phyloP scores from a whole-genome alignment of 35 echinoderm and acorn worm species.

The Lytechinus pictus region DNA sequence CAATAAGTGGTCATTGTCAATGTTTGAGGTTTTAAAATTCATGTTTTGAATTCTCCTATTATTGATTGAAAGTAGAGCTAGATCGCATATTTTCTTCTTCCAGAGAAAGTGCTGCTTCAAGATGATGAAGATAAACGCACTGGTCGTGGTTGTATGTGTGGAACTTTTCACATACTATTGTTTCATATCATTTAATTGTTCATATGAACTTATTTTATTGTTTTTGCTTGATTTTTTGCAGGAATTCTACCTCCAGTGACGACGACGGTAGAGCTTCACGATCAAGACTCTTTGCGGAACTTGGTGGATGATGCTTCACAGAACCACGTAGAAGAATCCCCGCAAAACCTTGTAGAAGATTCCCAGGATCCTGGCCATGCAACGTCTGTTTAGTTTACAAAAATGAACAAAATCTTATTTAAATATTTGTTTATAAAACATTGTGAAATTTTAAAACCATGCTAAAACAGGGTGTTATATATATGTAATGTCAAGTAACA shows the following conservation, averaged over 20 bases:
- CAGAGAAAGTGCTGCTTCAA: too few relatives aligned
- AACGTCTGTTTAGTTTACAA: constrained; percentile 4
- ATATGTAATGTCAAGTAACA: neutral
- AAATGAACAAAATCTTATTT: neutral
- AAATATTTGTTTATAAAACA: neutral
- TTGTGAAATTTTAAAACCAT: neutral
- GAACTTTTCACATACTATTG: too few relatives aligned
- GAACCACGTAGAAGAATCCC: neutral
- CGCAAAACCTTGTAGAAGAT: neutral
- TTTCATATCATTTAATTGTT: too few relatives aligned
- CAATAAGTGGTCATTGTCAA: too few relatives aligned
- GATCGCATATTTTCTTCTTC: too few relatives aligned
- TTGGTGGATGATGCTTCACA: neutral
- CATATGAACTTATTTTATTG: neutral
- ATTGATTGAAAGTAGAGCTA: too few relatives aligned
- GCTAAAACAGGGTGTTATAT: neutral
- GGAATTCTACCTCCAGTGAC: constrained; percentile 74
- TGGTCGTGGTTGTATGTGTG: too few relatives aligned
- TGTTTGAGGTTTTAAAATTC: too few relatives aligned
- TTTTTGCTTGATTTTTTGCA: constrained; percentile 16
- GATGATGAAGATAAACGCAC: too few relatives aligned
- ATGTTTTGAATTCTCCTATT: too few relatives aligned
- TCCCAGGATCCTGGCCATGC: neutral
- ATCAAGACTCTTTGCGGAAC: neutral
- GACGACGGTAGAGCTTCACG: constrained; percentile 72